phyloP scores from a whole-genome alignment of 1,140 invertebrate genomes.

The Adelges cooleyi region DNA sequence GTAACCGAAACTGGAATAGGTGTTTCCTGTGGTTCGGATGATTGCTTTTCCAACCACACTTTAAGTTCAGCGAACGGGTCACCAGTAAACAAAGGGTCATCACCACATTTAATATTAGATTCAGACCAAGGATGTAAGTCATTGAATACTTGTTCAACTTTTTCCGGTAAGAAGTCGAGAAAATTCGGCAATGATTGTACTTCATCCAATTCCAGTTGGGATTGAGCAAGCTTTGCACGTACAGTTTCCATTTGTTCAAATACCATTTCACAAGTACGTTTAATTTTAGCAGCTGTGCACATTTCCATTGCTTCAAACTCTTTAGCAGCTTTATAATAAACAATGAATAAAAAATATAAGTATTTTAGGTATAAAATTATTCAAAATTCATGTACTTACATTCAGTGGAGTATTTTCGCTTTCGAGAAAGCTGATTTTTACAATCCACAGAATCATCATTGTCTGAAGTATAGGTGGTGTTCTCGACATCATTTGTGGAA shows the following conservation, averaged over 20 bases:
- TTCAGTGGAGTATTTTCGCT: slow-evolving; percentile 13
- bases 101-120: slow-evolving; percentile 10
- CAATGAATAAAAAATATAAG: neutral
- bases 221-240: slow-evolving; percentile 21
- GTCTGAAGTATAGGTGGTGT: slow-evolving; percentile 10
- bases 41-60: slow-evolving; percentile 8
- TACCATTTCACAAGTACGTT: slow-evolving; percentile 24
- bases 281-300: slow-evolving; percentile 19
- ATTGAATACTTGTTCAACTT: slow-evolving; percentile 21
- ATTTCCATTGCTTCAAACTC: slow-evolving; percentile 21
- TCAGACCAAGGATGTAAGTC: slow-evolving; percentile 2
- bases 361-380: neutral
- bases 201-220: slow-evolving; percentile 22
- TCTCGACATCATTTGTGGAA: slow-evolving; percentile 20
- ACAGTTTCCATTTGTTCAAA: slow-evolving; percentile 22
- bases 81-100: slow-evolving; percentile 11
- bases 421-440: slow-evolving; percentile 14
- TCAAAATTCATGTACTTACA: slow-evolving; percentile 3
- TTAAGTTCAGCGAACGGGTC: slow-evolving; percentile 17
- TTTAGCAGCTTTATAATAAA: neutral
- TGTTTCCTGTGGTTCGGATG: slow-evolving; percentile 23
- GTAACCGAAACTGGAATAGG: slow-evolving; percentile 5
- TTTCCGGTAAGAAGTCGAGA: neutral
- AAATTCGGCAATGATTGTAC: slow-evolving; percentile 13
- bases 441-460: slow-evolving; percentile 21